Percentiles rank a stretch among this genome's conserved stretches.
Evolutionary conservation across 2,797 vertebrate genomes (phyloP).

Genomic region (Protosalanx chinensis): DNA sequence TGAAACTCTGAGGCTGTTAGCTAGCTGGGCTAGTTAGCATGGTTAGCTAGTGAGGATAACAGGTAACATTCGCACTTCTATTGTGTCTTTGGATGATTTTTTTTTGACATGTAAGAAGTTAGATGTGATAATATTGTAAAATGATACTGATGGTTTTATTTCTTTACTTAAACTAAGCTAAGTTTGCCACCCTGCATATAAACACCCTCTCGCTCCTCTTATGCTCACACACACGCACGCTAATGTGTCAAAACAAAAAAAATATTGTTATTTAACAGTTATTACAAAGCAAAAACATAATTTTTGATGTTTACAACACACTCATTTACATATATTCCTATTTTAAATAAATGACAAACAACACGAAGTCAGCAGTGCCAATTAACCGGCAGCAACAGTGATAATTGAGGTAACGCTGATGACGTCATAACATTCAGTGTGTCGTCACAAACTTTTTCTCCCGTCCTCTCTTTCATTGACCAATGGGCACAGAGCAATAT

Average conservation of each 20-base stretch:
- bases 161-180: neutral
- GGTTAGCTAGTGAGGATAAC: conserved; percentile 22
- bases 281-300: too few relatives aligned
- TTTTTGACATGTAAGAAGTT: neutral
- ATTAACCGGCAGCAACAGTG: too few relatives aligned
- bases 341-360: too few relatives aligned
- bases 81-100: neutral
- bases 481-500: conserved; percentile 57
- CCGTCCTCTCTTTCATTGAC: neutral
- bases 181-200: neutral
- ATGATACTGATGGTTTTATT: neutral
- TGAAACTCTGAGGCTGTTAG: neutral
- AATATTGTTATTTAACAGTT: too few relatives aligned
- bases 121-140: neutral
- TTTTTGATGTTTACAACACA: too few relatives aligned
- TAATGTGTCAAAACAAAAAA: too few relatives aligned
- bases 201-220: too few relatives aligned
- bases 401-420: too few relatives aligned
- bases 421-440: too few relatives aligned
- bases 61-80: neutral
- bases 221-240: too few relatives aligned
- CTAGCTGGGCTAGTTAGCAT: conserved; percentile 19
- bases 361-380: too few relatives aligned
- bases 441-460: neutral
- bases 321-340: too few relatives aligned